These are phyloP conservation scores for Anoplophora glabripennis DNA, from an alignment of 1,140 invertebrate genomes.

Conservation along the genomic window DNA sequence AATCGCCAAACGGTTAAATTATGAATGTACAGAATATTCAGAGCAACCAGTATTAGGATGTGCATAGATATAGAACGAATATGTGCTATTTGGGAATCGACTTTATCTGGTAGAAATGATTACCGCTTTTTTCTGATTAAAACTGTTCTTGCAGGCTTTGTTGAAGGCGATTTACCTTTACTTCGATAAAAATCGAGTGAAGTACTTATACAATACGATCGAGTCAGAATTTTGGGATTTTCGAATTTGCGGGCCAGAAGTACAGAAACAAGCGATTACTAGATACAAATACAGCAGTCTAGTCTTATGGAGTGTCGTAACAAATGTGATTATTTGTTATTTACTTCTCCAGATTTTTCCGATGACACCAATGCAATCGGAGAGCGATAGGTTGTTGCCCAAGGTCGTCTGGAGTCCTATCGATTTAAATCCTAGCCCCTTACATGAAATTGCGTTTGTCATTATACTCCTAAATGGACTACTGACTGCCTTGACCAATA, in stretches of 20 bases:
- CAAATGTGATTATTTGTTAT: neutral
- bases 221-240: constrained; percentile 13
- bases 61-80: too few relatives aligned
- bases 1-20: too few relatives aligned
- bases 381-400: constrained; percentile 16
- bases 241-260: neutral
- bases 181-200: neutral
- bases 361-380: neutral
- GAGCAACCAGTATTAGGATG: too few relatives aligned
- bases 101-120: too few relatives aligned
- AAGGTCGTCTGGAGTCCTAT: constrained; percentile 3
- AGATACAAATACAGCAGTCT: constrained; percentile 1
- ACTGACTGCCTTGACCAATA: constrained; percentile 4
- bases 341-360: constrained; percentile 3
- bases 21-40: too few relatives aligned
- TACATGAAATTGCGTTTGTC: constrained; percentile 10
- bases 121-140: too few relatives aligned
- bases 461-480: constrained; percentile 2
- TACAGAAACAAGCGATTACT: neutral
- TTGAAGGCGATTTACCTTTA: neutral
- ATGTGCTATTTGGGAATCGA: too few relatives aligned
- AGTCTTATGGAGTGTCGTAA: neutral
- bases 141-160: too few relatives aligned
- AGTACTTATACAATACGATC: constrained; percentile 9
- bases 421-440: constrained; percentile 8